phyloP scores from a whole-genome alignment of 2,797 vertebrate species.

The Neosalanx taihuensis region DNA sequence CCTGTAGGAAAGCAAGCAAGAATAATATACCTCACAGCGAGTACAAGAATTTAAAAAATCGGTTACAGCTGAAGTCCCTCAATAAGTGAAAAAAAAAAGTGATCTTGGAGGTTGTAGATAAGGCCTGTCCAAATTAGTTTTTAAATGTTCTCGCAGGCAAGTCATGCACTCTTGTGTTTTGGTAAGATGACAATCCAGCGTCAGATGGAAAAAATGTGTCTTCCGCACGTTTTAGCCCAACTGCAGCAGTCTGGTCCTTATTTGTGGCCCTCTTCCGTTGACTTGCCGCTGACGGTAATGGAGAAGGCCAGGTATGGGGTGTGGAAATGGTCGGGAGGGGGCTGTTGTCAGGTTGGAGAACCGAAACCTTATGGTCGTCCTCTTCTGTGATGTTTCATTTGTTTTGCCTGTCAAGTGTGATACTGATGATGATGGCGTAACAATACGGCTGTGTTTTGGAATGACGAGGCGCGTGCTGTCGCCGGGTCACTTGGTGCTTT shows the following conservation, averaged over 20 bases:
- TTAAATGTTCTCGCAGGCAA: slow-evolving; percentile 48
- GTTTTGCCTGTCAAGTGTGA: background rate
- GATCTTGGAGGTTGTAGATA: slow-evolving; percentile 29
- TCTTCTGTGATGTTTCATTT: background rate
- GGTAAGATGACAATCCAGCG: slow-evolving; percentile 59
- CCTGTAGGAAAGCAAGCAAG: no score
- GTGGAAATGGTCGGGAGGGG: no score
- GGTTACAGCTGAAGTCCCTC: no score
- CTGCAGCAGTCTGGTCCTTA: slow-evolving; percentile 48
- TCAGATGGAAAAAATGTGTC: slow-evolving; percentile 43
- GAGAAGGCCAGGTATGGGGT: slow-evolving; percentile 28
- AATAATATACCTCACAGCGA: no score
- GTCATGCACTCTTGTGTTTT: slow-evolving; percentile 51
- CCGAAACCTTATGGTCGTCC: background rate
- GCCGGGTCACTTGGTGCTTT: background rate
- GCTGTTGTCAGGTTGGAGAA: background rate
- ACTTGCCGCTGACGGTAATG: slow-evolving; percentile 28
- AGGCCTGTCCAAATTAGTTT: slow-evolving; percentile 43
- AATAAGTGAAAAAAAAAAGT: no score
- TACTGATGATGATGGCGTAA: background rate
- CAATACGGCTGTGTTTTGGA: background rate
- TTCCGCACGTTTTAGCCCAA: slow-evolving; percentile 42
- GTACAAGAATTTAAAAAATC: no score
- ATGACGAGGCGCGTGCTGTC: background rate
- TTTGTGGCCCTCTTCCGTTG: slow-evolving; percentile 26